Evolutionary conservation across 2,797 vertebrate species (phyloP).

Genomic region (Microhierax caerulescens): DNA sequence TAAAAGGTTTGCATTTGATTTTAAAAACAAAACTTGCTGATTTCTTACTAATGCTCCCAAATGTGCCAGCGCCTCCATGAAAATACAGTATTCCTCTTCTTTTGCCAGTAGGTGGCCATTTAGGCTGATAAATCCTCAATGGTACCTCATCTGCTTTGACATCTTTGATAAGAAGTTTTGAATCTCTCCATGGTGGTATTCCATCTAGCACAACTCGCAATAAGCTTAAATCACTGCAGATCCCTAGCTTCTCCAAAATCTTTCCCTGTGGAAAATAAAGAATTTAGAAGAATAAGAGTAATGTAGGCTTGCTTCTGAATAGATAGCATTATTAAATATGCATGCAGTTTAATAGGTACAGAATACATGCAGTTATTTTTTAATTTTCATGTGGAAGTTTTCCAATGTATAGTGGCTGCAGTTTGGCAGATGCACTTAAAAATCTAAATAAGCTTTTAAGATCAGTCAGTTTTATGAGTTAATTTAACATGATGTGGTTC

Average conservation of each 20-base stretch:
- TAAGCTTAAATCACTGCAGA: conserved; percentile 76
- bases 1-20: neutral
- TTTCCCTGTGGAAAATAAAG: conserved; percentile 69
- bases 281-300: neutral
- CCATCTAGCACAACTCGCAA: conserved; percentile 45
- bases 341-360: neutral
- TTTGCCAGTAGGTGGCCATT: conserved; percentile 47
- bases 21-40: conserved; percentile 8
- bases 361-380: too few relatives aligned
- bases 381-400: neutral
- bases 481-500: neutral
- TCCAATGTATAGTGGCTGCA: neutral
- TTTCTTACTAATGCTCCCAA: conserved; percentile 80
- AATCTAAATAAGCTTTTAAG: neutral
- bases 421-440: neutral
- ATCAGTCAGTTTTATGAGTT: neutral
- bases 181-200: conserved; percentile 39
- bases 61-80: conserved; percentile 83
- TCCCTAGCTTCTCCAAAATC: conserved; percentile 75
- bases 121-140: conserved; percentile 81
- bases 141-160: conserved; percentile 76
- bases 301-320: neutral
- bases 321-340: neutral
- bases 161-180: conserved; percentile 78
- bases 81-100: conserved; percentile 82